Base-by-base conservation (phyloP, 2,888 invertebrate genomes). In the Hydraecia micacea region DNA sequence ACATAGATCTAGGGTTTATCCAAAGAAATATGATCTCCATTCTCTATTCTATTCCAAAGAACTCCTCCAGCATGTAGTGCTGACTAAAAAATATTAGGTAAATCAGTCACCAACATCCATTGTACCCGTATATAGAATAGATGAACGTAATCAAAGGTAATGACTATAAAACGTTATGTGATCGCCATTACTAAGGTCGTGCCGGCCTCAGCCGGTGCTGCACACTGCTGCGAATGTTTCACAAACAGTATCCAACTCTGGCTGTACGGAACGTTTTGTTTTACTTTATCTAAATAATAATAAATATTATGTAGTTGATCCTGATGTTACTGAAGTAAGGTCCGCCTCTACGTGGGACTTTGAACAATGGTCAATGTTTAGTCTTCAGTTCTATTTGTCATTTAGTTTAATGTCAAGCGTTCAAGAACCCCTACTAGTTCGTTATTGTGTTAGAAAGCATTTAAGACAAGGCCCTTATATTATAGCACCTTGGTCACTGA, bases 141-240 rank as follows among this genome's bases (percentile, higher is more conserved):
- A 63, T 62, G 15, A 63, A 52, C 25, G 5, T 46, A 42, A 62
- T 60, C 9, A n/a, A 8, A 66, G 15, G 39, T 46, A 39, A 60
- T 39, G 15, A 46, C 2, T 46, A 55, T 25, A 46, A 72, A 72
- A 68, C 78, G 32, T 89, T 86, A 11, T 80, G 88, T 66, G 49
- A 11, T 69, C 80, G 83, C 52, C 65, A 83, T 80, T 90, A 81
- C 86, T 72, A 63, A 73, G 84, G 80, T 89, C 86, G 87, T 88
- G 88, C 87, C 89, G 81, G 74, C 75, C 78, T 77, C 83, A 70
- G 81, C 63, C 69, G 72, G 73, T 62, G 80, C 80, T 52, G 78
- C 78, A 55, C 62, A 75, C 69, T 67, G 80, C 79, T 52, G 21
- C 68, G 67, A 75, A 65, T 76, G 83, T 89, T 86, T 70, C 88